Percentiles rank a stretch among this genome's conserved stretches.
phyloP scores from a whole-genome alignment of 1,140 invertebrate genomes.

The Drosophila pachea region DNA sequence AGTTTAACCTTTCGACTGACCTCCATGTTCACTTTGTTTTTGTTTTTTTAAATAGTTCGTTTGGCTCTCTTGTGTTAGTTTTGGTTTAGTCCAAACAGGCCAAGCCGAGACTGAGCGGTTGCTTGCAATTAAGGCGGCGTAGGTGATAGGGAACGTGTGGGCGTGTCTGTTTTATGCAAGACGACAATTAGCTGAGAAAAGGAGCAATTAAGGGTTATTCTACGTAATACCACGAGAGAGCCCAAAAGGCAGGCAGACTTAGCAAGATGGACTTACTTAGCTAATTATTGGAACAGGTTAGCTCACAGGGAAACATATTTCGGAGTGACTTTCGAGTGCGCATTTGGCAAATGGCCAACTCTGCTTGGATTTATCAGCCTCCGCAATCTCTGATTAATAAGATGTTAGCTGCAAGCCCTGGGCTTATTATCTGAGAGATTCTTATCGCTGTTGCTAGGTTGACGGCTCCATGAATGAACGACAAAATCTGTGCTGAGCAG shows the following conservation, averaged over 20 bases:
- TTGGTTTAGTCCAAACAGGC: background rate
- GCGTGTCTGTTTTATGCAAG: slow-evolving; percentile 20
- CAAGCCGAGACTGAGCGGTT: background rate
- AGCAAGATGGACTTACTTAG: background rate
- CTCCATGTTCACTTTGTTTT: slow-evolving; percentile 46
- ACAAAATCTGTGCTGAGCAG: background rate
- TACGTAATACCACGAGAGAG: slow-evolving; percentile 1
- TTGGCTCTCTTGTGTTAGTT: slow-evolving; percentile 12
- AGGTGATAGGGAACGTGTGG: slow-evolving; percentile 25
- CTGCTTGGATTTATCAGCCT: too few species aligned
- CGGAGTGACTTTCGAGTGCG: too few species aligned
- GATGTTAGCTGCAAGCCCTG: background rate
- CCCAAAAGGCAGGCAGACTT: too few species aligned
- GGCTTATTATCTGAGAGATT: slow-evolving; percentile 13
- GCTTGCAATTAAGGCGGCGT: slow-evolving; percentile 8
- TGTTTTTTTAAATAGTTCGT: slow-evolving; percentile 2
- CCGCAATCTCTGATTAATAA: slow-evolving; percentile 4
- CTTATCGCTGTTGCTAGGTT: slow-evolving; percentile 26
- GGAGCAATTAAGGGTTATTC: slow-evolving; percentile 29
- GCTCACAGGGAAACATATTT: background rate
- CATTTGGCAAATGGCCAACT: too few species aligned
- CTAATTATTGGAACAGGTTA: slow-evolving; percentile 6
- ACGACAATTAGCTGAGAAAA: background rate
- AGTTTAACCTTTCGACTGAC: slow-evolving; percentile 73
- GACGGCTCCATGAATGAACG: background rate